Evolutionary conservation across 2,113 vertebrate species (phyloP).

Genomic region (Leuciscus idus): DNA sequence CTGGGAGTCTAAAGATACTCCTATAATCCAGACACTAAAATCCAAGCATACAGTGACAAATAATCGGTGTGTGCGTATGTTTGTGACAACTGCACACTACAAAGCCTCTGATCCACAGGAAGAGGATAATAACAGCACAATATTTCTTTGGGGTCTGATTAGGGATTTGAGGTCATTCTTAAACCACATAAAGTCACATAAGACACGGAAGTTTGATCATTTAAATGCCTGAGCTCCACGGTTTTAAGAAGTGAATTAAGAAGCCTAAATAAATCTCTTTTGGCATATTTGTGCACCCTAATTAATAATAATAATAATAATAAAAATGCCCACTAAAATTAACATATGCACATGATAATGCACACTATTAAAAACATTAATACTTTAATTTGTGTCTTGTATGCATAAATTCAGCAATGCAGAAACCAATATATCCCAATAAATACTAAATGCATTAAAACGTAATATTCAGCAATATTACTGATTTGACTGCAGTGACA

Average conservation of each 20-base stretch:
- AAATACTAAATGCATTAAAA: too few relatives aligned
- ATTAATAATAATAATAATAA: background rate
- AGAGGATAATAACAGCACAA: conserved; percentile 3
- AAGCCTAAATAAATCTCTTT: background rate
- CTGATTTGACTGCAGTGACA: too few relatives aligned
- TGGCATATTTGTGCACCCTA: background rate
- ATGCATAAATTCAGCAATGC: too few relatives aligned
- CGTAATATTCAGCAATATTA: too few relatives aligned
- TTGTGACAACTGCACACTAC: conserved; percentile 52
- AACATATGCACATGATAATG: too few relatives aligned
- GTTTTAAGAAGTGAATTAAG: background rate
- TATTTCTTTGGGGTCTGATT: background rate
- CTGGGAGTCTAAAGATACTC: conserved; percentile 72
- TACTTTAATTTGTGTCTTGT: too few relatives aligned
- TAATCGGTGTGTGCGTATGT: conserved; percentile 46
- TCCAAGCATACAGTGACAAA: conserved; percentile 30
- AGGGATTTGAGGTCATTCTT: conserved; percentile 6
- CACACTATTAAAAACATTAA: too few relatives aligned
- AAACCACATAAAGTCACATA: conserved; percentile 5
- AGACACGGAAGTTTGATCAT: background rate
- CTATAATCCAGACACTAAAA: conserved; percentile 65
- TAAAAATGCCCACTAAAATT: too few relatives aligned
- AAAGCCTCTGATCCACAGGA: conserved; percentile 32
- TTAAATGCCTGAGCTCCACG: background rate
- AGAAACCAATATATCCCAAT: too few relatives aligned